phyloP scores from a whole-genome alignment of 35 echinoderm and acorn worm genomes.

The Heliocidaris erythrogramma region DNA sequence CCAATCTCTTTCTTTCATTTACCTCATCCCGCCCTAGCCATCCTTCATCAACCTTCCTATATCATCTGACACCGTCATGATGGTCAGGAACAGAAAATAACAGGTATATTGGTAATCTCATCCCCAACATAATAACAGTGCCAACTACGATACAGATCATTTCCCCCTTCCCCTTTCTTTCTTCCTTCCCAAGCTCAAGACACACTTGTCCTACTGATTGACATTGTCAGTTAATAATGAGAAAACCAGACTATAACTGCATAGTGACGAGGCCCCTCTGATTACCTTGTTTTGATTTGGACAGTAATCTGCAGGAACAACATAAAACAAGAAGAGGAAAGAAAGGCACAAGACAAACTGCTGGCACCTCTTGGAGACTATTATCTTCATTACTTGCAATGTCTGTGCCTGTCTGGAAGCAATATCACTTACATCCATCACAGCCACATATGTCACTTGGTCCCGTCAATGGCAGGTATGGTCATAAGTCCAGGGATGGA shows the following conservation, averaged over 20 bases:
- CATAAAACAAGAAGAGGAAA: not conserved
- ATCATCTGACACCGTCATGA: not conserved
- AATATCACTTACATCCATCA: not conserved
- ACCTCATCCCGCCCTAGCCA: not conserved
- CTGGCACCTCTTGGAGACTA: not conserved
- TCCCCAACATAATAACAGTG: too few species aligned
- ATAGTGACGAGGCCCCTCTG: not conserved
- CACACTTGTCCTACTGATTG: not conserved
- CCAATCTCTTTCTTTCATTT: too few species aligned
- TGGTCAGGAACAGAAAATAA: not conserved
- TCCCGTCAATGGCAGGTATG: not conserved
- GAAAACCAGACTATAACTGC: not conserved
- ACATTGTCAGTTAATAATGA: not conserved
- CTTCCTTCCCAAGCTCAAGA: not conserved
- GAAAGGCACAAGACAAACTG: not conserved
- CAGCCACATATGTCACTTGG: not conserved
- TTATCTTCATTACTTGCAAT: slow-evolving; percentile 18
- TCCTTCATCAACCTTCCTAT: not conserved
- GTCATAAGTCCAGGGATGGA: not conserved
- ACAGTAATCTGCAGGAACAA: slow-evolving; percentile 9
- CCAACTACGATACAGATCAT: too few species aligned
- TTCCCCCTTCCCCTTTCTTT: not conserved
- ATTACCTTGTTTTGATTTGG: slow-evolving; percentile 18
- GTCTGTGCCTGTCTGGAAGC: not conserved
- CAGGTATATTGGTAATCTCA: not conserved